phyloP scores from a whole-genome alignment of 2,113 vertebrate genomes.

The Vidua macroura region DNA sequence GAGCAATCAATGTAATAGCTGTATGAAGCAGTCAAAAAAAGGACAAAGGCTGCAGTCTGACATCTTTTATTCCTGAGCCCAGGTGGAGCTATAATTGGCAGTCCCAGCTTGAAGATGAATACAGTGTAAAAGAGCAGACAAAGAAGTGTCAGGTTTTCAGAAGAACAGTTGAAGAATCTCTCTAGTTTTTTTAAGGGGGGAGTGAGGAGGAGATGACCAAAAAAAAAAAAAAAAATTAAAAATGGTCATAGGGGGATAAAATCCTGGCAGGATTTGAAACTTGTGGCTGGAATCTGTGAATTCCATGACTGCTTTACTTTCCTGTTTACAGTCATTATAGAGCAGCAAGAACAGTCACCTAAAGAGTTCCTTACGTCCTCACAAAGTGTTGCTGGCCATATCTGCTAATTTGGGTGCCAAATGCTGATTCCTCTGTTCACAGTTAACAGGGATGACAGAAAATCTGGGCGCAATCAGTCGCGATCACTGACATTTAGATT shows the following conservation, averaged over 20 bases:
- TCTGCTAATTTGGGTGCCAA: neutral
- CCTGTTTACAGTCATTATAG: neutral
- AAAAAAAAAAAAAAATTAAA: neutral
- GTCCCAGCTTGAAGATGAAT: neutral
- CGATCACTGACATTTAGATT: slow-evolving; percentile 42
- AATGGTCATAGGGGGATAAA: neutral
- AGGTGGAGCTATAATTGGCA: slow-evolving; percentile 9
- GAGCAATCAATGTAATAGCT: slow-evolving; percentile 38
- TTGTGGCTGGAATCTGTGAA: neutral
- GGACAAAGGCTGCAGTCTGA: slow-evolving; percentile 25
- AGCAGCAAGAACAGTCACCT: neutral
- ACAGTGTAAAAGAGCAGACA: slow-evolving; percentile 14
- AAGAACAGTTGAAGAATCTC: neutral
- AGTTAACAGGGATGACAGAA: slow-evolving; percentile 16
- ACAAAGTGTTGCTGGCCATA: neutral
- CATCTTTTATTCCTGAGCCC: slow-evolving; percentile 28
- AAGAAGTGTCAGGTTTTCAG: slow-evolving; percentile 20
- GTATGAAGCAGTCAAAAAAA: slow-evolving; percentile 38
- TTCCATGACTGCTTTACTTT: neutral
- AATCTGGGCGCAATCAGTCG: neutral
- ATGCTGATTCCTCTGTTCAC: neutral
- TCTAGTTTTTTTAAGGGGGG: neutral
- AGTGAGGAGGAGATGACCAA: no score
- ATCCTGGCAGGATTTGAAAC: slow-evolving; percentile 9
- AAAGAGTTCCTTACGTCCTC: neutral